A percentile compares a stretch with the other conserved stretches of the same genome.
Conservation (phyloP, 1,140 invertebrate species). For the Brachionus rubens region DNA sequence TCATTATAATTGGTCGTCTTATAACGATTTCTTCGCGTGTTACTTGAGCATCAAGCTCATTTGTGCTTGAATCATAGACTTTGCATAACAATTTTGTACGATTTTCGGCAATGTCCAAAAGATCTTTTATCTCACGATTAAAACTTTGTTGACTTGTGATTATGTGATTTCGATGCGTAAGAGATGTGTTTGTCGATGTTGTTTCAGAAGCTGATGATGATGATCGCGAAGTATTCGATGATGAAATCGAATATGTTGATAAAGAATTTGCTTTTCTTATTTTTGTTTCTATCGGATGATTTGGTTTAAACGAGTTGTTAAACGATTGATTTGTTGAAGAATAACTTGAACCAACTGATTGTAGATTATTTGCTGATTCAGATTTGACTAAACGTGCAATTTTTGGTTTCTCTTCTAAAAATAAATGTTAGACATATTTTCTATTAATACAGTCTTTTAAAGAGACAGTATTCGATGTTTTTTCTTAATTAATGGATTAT, state of each 20-base stretch:
- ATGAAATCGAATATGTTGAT: neutral
- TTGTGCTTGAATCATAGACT: neutral
- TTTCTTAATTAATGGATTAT: too few relatives aligned
- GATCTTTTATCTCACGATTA: neutral
- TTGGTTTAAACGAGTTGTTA: neutral
- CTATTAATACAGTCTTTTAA: too few relatives aligned
- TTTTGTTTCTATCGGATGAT: neutral
- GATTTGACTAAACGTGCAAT: neutral
- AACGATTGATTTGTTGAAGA: neutral
- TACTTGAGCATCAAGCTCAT: neutral
- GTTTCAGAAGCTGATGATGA: neutral
- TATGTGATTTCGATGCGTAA: neutral
- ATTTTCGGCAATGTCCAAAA: slow-evolving; percentile 1
- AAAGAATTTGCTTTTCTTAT: neutral
- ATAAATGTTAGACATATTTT: too few relatives aligned
- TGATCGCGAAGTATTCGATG: neutral
- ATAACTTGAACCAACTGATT: neutral
- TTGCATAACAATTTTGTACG: neutral
- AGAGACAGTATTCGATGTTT: too few relatives aligned
- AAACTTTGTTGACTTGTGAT: neutral
- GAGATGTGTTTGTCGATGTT: neutral
- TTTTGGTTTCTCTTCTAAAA: neutral
- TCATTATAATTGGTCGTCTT: neutral
- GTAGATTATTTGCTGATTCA: neutral
- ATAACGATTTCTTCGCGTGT: neutral